Evolutionary conservation across 2,888 invertebrate species (phyloP).

Genomic region (Euplagia quadripunctaria): DNA sequence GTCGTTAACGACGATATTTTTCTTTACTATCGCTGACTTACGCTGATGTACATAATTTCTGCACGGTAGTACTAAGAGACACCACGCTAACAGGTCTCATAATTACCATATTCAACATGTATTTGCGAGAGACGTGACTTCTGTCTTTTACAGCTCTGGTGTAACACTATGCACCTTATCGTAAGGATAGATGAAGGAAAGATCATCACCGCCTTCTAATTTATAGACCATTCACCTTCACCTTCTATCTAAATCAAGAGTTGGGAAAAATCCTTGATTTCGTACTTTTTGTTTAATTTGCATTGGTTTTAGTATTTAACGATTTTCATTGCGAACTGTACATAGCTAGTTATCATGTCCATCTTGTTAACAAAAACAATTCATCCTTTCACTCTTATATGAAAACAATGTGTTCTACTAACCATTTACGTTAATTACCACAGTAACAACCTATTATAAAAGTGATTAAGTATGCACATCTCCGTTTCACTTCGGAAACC

Average conservation of each 20-base stretch:
- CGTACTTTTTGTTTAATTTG: too few relatives aligned
- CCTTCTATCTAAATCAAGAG: too few relatives aligned
- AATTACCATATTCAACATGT: constrained; percentile 17
- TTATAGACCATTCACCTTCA: too few relatives aligned
- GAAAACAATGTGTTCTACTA: not conserved
- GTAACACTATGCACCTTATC: too few relatives aligned
- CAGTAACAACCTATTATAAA: constrained; percentile 1
- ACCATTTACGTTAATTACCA: constrained; percentile 5
- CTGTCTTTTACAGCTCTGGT: not conserved
- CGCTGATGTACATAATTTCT: constrained; percentile 12
- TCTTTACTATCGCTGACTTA: too few relatives aligned
- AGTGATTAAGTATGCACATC: constrained; percentile 7
- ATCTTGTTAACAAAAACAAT: not conserved
- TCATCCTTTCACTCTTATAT: not conserved
- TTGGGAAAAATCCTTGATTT: too few relatives aligned
- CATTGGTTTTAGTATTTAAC: not conserved
- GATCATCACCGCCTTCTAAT: too few relatives aligned
- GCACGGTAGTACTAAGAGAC: constrained; percentile 4
- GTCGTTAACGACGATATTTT: too few relatives aligned
- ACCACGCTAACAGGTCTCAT: constrained; percentile 13
- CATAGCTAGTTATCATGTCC: not conserved
- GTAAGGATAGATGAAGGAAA: too few relatives aligned
- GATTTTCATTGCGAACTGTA: not conserved
- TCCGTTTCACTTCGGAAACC: constrained; percentile 36
- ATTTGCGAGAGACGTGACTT: not conserved